A percentile compares a stretch with the other conserved stretches of the same genome.
Conservation (phyloP, 2,888 invertebrate genomes). For the Dysmachus trigonus region DNA sequence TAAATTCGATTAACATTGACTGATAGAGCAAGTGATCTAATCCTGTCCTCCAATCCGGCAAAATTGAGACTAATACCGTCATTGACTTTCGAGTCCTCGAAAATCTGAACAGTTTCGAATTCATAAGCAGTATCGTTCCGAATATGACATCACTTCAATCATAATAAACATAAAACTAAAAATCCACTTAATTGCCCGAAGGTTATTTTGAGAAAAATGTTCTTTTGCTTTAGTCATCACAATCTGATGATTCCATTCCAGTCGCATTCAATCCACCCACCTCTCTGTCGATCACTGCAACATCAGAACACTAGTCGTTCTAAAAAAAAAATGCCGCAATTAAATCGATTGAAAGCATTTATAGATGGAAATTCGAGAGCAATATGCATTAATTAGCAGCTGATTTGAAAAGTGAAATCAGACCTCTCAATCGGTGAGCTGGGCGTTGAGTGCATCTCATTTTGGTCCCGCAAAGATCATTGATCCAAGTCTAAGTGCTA, state of each 20-base stretch:
- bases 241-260: neutral
- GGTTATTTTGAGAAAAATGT: slow-evolving; percentile 15
- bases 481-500: neutral
- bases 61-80: neutral
- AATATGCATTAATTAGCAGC: neutral
- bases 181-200: slow-evolving; percentile 5
- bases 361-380: neutral
- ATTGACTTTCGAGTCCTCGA: neutral
- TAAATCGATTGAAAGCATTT: neutral
- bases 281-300: neutral
- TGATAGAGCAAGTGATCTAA: neutral
- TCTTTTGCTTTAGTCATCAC: neutral
- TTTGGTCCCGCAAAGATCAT: neutral
- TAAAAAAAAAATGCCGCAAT: neutral
- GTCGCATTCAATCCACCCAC: neutral
- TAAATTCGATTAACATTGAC: neutral
- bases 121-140: neutral
- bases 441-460: neutral
- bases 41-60: neutral
- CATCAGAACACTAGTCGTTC: neutral
- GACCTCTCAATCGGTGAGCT: neutral
- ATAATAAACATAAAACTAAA: slow-evolving; percentile 1
- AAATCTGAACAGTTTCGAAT: neutral
- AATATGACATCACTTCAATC: slow-evolving; percentile 13
- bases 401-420: neutral